These are phyloP conservation scores for Semnornis frantzii DNA, from an alignment of 2,113 vertebrate genomes.

Conservation along the genomic window DNA sequence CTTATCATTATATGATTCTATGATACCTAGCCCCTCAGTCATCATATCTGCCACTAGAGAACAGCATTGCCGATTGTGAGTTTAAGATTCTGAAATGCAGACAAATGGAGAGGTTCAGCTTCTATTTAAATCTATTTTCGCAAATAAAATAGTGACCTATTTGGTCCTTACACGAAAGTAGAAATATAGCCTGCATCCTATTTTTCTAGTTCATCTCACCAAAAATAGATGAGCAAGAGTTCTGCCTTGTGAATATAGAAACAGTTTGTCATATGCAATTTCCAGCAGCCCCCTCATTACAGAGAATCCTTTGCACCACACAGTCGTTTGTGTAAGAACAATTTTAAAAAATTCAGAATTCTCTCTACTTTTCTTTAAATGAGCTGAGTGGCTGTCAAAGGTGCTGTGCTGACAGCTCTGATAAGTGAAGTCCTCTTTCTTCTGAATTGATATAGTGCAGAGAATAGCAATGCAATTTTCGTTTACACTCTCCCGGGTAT, in stretches of 20 bases:
- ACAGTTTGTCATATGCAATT: neutral
- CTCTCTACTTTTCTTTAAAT: neutral
- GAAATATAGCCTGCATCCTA: neutral
- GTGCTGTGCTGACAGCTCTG: neutral
- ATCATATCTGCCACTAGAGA: neutral
- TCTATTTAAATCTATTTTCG: neutral
- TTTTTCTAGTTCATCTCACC: neutral
- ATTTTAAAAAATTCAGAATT: neutral
- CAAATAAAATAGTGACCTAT: neutral
- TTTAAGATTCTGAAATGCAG: neutral
- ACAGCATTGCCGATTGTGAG: neutral
- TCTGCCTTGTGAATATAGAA: neutral
- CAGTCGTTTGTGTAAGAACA: neutral
- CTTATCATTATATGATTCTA: neutral
- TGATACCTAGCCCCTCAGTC: neutral
- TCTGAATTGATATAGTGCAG: neutral
- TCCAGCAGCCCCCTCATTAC: neutral
- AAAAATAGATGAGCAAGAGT: neutral
- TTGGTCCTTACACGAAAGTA: neutral
- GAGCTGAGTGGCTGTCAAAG: neutral
- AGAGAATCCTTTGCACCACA: neutral
- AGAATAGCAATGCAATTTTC: neutral
- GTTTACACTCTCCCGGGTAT: neutral
- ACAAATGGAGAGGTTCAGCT: neutral
- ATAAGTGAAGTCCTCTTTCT: neutral